Percentiles rank a stretch among this genome's conserved stretches.
Evolutionary conservation across 2,888 invertebrate species (phyloP).

Genomic region (Tolmerus cingulatus): DNA sequence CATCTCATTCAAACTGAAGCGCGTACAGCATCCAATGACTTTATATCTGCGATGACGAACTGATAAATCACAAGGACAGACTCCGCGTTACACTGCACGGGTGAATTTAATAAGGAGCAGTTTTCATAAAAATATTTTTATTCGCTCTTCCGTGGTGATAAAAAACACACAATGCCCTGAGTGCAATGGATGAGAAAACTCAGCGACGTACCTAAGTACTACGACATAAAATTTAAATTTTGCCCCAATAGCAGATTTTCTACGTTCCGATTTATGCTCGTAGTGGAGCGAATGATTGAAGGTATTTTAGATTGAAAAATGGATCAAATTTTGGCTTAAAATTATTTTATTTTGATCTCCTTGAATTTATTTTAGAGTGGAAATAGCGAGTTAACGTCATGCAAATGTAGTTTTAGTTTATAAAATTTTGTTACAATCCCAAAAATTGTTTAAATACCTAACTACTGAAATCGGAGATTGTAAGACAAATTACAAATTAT

Average conservation of each 20-base stretch:
- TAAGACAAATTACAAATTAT: too few species aligned
- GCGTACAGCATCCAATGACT: background rate
- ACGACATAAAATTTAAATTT: background rate
- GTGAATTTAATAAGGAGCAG: background rate
- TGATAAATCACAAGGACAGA: background rate
- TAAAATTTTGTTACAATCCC: too few species aligned
- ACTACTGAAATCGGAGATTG: too few species aligned
- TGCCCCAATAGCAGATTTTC: background rate
- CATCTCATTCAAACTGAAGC: background rate
- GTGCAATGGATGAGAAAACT: background rate
- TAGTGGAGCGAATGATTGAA: background rate
- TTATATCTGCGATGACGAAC: background rate
- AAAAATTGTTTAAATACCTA: too few species aligned
- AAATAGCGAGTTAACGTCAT: too few species aligned
- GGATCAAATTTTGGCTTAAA: background rate
- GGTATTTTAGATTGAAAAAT: background rate
- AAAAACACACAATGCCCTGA: background rate
- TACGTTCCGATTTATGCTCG: background rate
- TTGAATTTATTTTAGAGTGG: too few species aligned
- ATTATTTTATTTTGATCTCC: background rate
- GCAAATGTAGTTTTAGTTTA: too few species aligned
- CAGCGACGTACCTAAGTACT: background rate
- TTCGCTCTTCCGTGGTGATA: background rate
- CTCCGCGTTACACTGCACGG: background rate
- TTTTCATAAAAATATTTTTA: background rate